Conservation (phyloP, 2,113 vertebrate species). For the Fulica atra region DNA sequence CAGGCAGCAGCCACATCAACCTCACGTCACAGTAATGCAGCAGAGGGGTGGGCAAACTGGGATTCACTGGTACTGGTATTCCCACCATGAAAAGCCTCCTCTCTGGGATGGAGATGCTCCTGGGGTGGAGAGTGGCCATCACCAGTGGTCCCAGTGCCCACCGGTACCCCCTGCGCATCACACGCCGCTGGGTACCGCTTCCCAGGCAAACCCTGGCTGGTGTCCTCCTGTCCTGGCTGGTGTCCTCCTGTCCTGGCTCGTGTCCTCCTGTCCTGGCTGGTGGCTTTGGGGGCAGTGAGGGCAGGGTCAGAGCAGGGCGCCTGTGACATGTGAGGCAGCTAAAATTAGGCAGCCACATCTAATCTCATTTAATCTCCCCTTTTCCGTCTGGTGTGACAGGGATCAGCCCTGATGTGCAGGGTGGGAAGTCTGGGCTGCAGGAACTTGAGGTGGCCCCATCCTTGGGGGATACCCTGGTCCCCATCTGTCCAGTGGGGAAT, state of each 20-base stretch:
- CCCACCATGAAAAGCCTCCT: neutral
- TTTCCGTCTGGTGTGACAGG: accelerated
- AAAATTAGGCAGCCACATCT: neutral
- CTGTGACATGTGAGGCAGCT: neutral
- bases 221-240: neutral
- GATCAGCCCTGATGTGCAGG: neutral
- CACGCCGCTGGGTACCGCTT: neutral
- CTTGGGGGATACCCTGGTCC: no score
- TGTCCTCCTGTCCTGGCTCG: neutral
- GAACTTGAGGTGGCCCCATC: neutral
- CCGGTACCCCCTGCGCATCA: neutral
- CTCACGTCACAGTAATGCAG: accelerated
- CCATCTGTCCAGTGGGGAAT: accelerated
- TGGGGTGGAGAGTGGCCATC: neutral
- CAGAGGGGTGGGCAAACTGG: neutral
- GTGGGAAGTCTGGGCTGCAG: neutral
- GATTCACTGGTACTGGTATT: accelerated
- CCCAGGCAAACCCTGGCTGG: neutral
- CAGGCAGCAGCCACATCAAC: neutral
- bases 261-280: neutral
- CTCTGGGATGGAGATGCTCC: neutral
- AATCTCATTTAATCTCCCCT: conserved; percentile 39
- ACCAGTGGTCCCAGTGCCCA: neutral
- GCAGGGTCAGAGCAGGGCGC: neutral
- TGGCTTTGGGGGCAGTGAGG: neutral